Evolutionary conservation across 1,140 invertebrate species (phyloP), one percentile per base, ranked within the genome.

Genomic region (Melipona quadrifasciata): DNA sequence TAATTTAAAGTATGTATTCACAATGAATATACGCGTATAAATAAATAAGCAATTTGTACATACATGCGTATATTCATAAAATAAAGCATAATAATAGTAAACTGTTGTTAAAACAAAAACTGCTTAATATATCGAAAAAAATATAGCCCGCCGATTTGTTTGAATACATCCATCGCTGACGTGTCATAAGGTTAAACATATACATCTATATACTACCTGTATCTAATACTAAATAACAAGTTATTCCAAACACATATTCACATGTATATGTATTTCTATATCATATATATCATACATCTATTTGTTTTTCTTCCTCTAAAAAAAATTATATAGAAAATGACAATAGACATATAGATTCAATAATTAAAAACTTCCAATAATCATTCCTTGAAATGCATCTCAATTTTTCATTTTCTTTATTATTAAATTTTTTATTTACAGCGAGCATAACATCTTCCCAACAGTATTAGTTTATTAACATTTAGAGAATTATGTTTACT

Each of bases 401-500:
- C 12, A 16, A 27, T 61, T 51, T 21, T 1, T 64, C 16, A 51
- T 31, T 65, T 55, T 67, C 11, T 55, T 27, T 0, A 39, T 58
- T 78, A 78, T 70, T 78, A 2, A 58, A 19, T 78, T 71, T 34
- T 34, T 58, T 61, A 68, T 31, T 71, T 78, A 51, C 39, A n/a
- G n/a, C n/a, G 27, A n/a, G 27, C 14, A 24, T 53, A 64, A 21
- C n/a, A 71, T 61, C 19, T 61, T 65, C 27, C 34, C 64, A 65
- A 55, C 16, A 64, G 24, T 72, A n/a, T 53, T 61, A 71, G 5
- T n/a, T 57, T 58, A 58, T 70, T 76, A 31, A 68, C 34, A 27
- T 70, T 47, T 65, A 55, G 2, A 17, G 34, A 83, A 70, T 55
- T 57, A 93, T 92, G 91, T 82, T 88, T 55, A 86, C 80, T 3